These are phyloP conservation scores for Gymnoscopelus braueri DNA, from an alignment of 2,797 vertebrate species.

Conservation along the genomic window DNA sequence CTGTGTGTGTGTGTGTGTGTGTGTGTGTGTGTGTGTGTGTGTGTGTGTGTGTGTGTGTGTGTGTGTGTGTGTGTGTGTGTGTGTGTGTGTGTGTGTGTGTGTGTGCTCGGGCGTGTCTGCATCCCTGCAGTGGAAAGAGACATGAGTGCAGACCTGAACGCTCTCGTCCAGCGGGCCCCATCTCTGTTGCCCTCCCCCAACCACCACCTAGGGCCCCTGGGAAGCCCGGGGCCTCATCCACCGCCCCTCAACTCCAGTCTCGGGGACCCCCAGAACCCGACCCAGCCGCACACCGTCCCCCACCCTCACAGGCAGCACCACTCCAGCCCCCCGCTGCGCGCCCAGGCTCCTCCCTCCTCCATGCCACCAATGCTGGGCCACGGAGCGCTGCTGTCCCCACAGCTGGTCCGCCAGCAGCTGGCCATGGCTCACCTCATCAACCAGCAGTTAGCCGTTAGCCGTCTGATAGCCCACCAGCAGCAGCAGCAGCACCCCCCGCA, in stretches of 20 bases:
- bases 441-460: conserved; percentile 95
- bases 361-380: conserved; percentile 91
- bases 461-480: conserved; percentile 93
- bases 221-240: conserved; percentile 58
- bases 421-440: conserved; percentile 98
- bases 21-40: neutral
- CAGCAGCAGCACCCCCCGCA: conserved; percentile 81
- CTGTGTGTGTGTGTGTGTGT: neutral
- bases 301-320: conserved; percentile 90
- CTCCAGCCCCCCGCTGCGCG: conserved; percentile 88
- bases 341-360: conserved; percentile 80
- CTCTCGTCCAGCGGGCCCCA: conserved; percentile 89
- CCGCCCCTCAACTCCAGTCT: conserved; percentile 60
- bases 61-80: neutral
- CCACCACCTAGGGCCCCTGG: conserved; percentile 79
- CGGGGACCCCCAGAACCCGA: conserved; percentile 59
- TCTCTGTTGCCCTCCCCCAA: conserved; percentile 70
- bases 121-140: conserved; percentile 90
- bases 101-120: conserved; percentile 4
- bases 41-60: conserved; percentile 12
- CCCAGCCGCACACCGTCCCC: conserved; percentile 76
- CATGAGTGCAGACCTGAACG: conserved; percentile 85
- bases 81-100: conserved; percentile 7
- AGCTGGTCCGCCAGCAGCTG: conserved; percentile 93
- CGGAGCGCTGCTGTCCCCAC: conserved; percentile 88